Conservation (phyloP, 2,797 vertebrate genomes). For the Nannoperca australis region DNA sequence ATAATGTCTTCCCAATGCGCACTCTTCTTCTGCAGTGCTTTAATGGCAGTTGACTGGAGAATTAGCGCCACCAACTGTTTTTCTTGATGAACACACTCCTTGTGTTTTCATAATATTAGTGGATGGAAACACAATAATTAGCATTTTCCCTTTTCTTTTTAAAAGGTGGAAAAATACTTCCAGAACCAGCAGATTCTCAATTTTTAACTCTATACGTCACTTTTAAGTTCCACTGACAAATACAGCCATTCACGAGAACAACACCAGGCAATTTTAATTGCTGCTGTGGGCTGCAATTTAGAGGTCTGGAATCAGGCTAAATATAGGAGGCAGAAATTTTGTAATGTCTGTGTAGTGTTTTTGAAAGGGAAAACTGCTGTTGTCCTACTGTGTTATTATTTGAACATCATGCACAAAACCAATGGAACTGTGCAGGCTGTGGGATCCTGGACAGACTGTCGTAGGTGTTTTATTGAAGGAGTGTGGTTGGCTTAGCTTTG, state of each 20-base stretch:
- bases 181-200: background rate
- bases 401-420: constrained; percentile 29
- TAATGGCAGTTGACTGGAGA: background rate
- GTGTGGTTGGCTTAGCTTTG: constrained; percentile 48
- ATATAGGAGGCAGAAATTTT: constrained; percentile 5
- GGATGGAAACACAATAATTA: background rate
- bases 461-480: constrained; percentile 70
- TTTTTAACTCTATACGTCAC: background rate
- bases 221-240: background rate
- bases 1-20: background rate
- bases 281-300: background rate
- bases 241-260: background rate
- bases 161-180: background rate
- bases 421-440: constrained; percentile 26
- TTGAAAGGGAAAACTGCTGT: constrained; percentile 2
- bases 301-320: constrained; percentile 1
- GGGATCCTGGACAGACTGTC: constrained; percentile 54
- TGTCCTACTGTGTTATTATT: constrained; percentile 26
- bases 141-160: background rate
- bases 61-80: background rate
- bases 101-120: background rate
- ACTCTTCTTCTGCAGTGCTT: background rate
- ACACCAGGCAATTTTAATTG: background rate
- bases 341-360: background rate
- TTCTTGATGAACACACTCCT: background rate